These are phyloP conservation scores for Troilus luridus DNA, from an alignment of 2,888 invertebrate species.

Conservation along the genomic window DNA sequence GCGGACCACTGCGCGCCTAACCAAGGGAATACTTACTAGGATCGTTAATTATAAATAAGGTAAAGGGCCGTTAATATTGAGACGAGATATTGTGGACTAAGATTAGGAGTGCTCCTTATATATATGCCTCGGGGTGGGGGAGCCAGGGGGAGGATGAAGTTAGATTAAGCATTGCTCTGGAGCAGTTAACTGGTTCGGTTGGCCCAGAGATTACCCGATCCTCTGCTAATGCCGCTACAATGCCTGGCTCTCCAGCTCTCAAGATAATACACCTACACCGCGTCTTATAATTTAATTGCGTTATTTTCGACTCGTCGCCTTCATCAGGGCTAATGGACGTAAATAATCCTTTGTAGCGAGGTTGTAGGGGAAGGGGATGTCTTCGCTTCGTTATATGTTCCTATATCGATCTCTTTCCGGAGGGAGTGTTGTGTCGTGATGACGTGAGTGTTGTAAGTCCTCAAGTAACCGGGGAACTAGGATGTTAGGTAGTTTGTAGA, in stretches of 20 bases:
- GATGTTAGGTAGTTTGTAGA: too few species aligned
- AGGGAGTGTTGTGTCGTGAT: neutral
- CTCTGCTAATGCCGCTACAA: conserved; percentile 41
- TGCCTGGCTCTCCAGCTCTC: conserved; percentile 31
- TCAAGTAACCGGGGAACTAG: too few species aligned
- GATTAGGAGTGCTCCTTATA: conserved; percentile 52
- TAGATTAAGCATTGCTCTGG: conserved; percentile 56
- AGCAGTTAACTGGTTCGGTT: conserved; percentile 53
- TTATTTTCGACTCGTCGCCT: conserved; percentile 58
- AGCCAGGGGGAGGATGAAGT: conserved; percentile 14
- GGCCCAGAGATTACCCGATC: conserved; percentile 50
- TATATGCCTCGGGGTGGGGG: neutral
- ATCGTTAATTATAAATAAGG: conserved; percentile 48
- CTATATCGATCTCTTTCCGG: neutral
- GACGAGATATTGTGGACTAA: conserved; percentile 25
- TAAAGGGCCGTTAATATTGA: conserved; percentile 48
- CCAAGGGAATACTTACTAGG: conserved; percentile 27
- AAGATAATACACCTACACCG: conserved; percentile 54
- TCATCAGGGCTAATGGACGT: conserved; percentile 44
- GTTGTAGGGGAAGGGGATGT: neutral
- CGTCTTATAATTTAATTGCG: conserved; percentile 57
- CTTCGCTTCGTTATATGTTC: neutral
- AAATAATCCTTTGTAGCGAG: conserved; percentile 35
- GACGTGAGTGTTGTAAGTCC: neutral
- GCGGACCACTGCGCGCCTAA: conserved; percentile 12